Percentiles rank a stretch among this genome's conserved stretches.
Conservation (phyloP, 2,888 invertebrate genomes). For the Piscicola geometra region DNA sequence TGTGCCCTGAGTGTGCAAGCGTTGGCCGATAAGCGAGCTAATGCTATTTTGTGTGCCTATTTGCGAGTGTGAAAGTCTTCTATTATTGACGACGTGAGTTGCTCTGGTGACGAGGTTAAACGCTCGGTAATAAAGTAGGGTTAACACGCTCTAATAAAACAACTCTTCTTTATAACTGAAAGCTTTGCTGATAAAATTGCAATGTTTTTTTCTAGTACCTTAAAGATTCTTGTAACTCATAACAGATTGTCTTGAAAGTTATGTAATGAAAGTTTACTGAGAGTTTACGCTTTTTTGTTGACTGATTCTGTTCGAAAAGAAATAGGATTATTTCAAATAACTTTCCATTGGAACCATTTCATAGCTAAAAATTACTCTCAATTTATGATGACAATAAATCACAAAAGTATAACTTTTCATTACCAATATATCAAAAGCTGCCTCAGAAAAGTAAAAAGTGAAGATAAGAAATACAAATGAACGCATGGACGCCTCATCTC, state of each 20-base stretch:
- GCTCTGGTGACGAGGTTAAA: conserved; percentile 13
- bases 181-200: background rate
- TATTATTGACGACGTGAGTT: background rate
- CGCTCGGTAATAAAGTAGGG: conserved; percentile 8
- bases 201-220: no score
- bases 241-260: no score
- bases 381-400: background rate
- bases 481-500: background rate
- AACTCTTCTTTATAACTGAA: background rate
- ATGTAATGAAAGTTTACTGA: no score
- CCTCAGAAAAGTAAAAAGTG: background rate
- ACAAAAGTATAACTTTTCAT: background rate
- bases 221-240: no score
- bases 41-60: conserved; percentile 4
- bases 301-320: no score
- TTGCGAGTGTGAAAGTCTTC: conserved; percentile 2
- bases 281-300: no score
- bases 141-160: conserved; percentile 3
- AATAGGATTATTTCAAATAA: no score
- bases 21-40: background rate
- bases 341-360: no score
- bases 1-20: background rate
- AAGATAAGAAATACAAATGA: conserved; percentile 14
- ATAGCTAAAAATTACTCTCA: no score
- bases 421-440: conserved; percentile 1